Percentiles rank a stretch among this genome's conserved stretches.
Evolutionary conservation across 2,888 invertebrate species (phyloP).

Genomic region (Polyploca ridens): DNA sequence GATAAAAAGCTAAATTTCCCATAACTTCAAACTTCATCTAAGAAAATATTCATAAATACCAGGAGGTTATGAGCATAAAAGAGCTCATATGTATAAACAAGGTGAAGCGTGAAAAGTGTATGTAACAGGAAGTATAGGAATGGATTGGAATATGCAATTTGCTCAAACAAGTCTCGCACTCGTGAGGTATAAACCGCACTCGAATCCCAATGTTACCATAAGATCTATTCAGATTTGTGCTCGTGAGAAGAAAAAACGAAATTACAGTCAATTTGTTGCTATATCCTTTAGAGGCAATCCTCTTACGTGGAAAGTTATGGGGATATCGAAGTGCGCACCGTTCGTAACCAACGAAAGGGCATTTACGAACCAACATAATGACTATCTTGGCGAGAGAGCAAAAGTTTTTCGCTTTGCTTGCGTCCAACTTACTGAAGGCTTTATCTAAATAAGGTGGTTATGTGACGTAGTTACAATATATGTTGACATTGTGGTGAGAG

Average conservation of each 20-base stretch:
- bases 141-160: conserved; percentile 75
- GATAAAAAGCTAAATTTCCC: neutral
- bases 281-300: conserved; percentile 78
- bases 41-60: neutral
- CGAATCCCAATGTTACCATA: conserved; percentile 50
- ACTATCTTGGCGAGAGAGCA: conserved; percentile 64
- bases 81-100: conserved; percentile 38
- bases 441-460: conserved; percentile 68
- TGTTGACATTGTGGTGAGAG: neutral
- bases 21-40: neutral
- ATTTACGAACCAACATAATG: conserved; percentile 56
- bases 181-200: conserved; percentile 66
- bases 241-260: conserved; percentile 80
- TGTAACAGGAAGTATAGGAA: conserved; percentile 51
- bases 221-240: conserved; percentile 62
- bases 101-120: conserved; percentile 47
- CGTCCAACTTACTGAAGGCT: conserved; percentile 50
- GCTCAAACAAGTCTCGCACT: conserved; percentile 53
- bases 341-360: conserved; percentile 24
- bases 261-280: conserved; percentile 79
- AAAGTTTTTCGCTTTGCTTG: conserved; percentile 65
- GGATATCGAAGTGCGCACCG: conserved; percentile 28
- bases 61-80: conserved; percentile 14
- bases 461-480: conserved; percentile 28
- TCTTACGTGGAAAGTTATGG: conserved; percentile 56